These are phyloP conservation scores for Lomographa bimaculata DNA, from an alignment of 2,888 invertebrate species.

Conservation along the genomic window DNA sequence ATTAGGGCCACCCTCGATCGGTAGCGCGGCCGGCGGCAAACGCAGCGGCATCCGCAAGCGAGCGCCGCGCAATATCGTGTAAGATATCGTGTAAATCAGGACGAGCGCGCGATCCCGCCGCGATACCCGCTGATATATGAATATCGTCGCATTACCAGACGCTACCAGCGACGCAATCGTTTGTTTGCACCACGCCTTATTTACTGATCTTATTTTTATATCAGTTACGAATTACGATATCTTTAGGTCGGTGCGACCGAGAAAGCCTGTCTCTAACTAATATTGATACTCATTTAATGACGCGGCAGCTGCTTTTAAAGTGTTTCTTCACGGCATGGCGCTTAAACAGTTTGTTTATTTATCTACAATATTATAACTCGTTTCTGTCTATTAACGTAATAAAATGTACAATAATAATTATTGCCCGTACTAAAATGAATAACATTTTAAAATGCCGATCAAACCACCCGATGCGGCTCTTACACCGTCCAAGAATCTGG, in stretches of 20 bases:
- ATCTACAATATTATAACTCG: conserved; percentile 29
- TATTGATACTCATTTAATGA: conserved; percentile 15
- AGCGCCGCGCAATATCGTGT: conserved; percentile 47
- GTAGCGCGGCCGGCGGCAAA: conserved; percentile 19
- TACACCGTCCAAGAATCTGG: conserved; percentile 50
- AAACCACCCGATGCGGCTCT: conserved; percentile 41
- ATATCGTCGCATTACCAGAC: conserved; percentile 62
- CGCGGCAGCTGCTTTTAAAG: conserved; percentile 22
- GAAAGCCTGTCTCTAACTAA: conserved; percentile 26
- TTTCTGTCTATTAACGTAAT: conserved; percentile 36
- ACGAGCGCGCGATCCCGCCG: conserved; percentile 60
- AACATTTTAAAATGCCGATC: conserved; percentile 40
- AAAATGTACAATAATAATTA: conserved; percentile 37
- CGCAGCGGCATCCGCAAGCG: conserved; percentile 25
- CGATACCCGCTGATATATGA: conserved; percentile 72
- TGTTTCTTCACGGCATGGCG: conserved; percentile 22
- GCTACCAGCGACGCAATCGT: conserved; percentile 38
- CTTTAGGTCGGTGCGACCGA: conserved; percentile 4
- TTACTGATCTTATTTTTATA: conserved; percentile 31
- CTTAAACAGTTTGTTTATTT: conserved; percentile 29
- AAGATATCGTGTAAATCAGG: conserved; percentile 72
- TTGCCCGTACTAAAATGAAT: conserved; percentile 36
- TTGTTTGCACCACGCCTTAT: conserved; percentile 37
- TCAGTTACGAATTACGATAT: conserved; percentile 2
- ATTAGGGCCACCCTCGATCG: conserved; percentile 46